Evolutionary conservation across 2,888 invertebrate genomes (phyloP), one percentile per base, ranked within the genome.

Genomic region (Molanna angustata): DNA sequence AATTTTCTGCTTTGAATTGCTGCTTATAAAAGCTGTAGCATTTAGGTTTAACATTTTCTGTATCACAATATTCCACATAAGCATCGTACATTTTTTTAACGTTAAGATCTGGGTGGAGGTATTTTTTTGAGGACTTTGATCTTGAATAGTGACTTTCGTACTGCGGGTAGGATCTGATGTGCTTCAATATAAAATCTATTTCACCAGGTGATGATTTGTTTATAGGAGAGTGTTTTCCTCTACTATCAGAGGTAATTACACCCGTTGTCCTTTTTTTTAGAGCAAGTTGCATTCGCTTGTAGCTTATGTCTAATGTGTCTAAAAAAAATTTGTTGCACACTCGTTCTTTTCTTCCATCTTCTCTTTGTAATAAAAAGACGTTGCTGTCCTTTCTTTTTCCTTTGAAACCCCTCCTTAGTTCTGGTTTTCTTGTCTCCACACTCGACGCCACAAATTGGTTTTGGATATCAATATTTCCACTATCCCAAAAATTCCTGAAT

Each of bases 91-190:
- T 35, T 9, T 9, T 13, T 6, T 35, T 35, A n/a, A n/a, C n/a
- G n/a, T n/a, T n/a, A n/a, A n/a, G 35, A 35, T 35, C 35, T 35
- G 35, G 35, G 35, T 35, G 35, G 35, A 35, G 35, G 35, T 35
- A 35, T n/a, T 35, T 11, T 35, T 35, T 35, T 4, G 35, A 35
- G 35, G 35, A 35, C 35, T 35, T 35, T 4, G 35, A 35, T 35
- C 35, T 35, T 35, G 35, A 35, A n/a, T 35, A 35, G 13, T 35
- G 13, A 35, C 35, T 35, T 11, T 35, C 35, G 35, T 35, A 35
- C 13, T 35, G 35, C 35, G 35, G 35, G 35, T 35, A 35, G 35
- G 35, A 35, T 35, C 35, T 35, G 35, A 35, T 35, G 13, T 35
- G 35, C 35, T n/a, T 35, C 35, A 35, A 35, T 35, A 35, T 35